Base-by-base conservation (phyloP, 2,888 invertebrate genomes). In the Galerucella nymphaeae region DNA sequence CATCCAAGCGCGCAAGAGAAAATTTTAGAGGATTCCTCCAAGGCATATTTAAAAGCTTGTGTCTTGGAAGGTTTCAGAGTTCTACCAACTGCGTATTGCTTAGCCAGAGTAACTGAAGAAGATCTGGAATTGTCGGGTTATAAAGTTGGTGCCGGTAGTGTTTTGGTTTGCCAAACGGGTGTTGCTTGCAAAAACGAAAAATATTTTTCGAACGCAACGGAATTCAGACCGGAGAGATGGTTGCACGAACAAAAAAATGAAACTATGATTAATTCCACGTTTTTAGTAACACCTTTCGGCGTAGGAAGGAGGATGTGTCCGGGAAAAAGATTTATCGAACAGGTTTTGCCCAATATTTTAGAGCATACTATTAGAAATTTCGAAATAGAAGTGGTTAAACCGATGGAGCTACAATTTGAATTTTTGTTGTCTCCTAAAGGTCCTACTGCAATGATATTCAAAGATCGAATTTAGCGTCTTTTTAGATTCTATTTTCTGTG, bases 141-240 rank as follows among this genome's bases (percentile, higher is more conserved):
- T 83, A 88, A 89, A 70, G 82, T 96, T 13, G 90, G 91, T 66
- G 89, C 93, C 69, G 94, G 94, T 91, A 93, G 93, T 2, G 92
- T 94, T 18, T 90, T 96, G 30, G 86, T 96, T 38, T 92, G 94
- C 66, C 96, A 96, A 83, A 94, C 93, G 3, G 93, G 93, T 85
- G 90, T 94, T n/a, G 94, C 96, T 1, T 94, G 95, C 78, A 88
- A 92, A 71, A 90, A 92, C 73, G 92, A 94, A 64, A 88, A 88
- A 77, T 94, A 96, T 86, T 96, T 96, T 85, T 89, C 89, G 82
- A 87, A 91, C 57, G 92, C 96, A 5, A 86, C 87, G 18, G 89
- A 91, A 77, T 96, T 92, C 83, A 84, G 89, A 8, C 96, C 96
- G 0, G 95, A 95, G 82, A 89, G 96, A 55, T 96, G 96, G 96